Evolutionary conservation across 1,140 invertebrate genomes (phyloP).

Genomic region (Heliconius himera): DNA sequence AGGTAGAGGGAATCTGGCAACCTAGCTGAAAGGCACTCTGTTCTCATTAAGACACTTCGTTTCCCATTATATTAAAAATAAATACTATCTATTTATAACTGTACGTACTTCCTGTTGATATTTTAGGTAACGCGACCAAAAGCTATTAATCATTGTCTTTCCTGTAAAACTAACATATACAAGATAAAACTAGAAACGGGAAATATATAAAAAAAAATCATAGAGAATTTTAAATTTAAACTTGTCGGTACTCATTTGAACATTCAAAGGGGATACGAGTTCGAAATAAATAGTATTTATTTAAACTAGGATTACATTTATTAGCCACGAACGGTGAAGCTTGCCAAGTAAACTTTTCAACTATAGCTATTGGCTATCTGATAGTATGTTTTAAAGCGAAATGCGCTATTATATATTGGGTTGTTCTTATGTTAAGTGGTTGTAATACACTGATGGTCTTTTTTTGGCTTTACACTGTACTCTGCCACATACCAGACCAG

Average conservation of each 20-base stretch:
- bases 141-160: slow-evolving; percentile 5
- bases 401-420: slow-evolving; percentile 3
- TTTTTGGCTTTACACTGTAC: too few relatives aligned
- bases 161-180: neutral
- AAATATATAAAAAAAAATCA: slow-evolving; percentile 6
- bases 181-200: slow-evolving; percentile 2
- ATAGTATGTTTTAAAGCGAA: slow-evolving; percentile 19
- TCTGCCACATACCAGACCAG: too few relatives aligned
- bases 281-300: slow-evolving; percentile 17
- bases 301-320: slow-evolving; percentile 28
- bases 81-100: neutral
- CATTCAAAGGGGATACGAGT: slow-evolving; percentile 18
- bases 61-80: neutral
- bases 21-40: too few relatives aligned
- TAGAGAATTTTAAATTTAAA: slow-evolving; percentile 11
- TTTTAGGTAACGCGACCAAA: neutral
- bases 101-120: neutral
- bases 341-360: slow-evolving; percentile 32
- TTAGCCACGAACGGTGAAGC: slow-evolving; percentile 29
- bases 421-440: neutral
- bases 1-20: too few relatives aligned
- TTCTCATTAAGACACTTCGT: neutral
- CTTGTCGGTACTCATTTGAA: slow-evolving; percentile 13
- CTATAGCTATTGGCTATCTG: slow-evolving; percentile 20
- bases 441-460: neutral